Evolutionary conservation across 2,113 vertebrate species (phyloP).

Genomic region (Oncorhynchus clarkii): DNA sequence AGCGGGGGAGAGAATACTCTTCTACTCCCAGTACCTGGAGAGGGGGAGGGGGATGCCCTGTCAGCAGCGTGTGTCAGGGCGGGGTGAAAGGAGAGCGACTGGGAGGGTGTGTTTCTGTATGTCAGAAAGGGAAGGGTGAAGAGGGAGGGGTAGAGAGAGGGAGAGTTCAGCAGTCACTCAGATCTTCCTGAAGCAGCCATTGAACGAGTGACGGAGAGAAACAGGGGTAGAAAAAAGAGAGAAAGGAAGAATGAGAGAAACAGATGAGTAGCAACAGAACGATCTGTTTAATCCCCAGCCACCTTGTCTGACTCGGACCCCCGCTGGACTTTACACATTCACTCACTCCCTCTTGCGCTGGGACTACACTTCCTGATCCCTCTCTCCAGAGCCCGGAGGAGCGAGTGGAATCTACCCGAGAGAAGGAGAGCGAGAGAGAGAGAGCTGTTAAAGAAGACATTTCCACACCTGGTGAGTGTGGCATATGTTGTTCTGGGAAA

Average conservation of each 20-base stretch:
- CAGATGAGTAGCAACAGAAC: conserved; percentile 15
- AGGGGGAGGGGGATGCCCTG: conserved; percentile 60
- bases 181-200: conserved; percentile 63
- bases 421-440: conserved; percentile 21
- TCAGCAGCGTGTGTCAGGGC: conserved; percentile 58
- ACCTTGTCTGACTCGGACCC: conserved; percentile 44
- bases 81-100: conserved; percentile 35
- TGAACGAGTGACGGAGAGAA: not conserved
- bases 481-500: not conserved
- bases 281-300: conserved; percentile 29
- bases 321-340: conserved; percentile 33
- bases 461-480: conserved; percentile 57
- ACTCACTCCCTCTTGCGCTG: conserved; percentile 21
- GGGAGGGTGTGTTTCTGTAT: not conserved
- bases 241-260: not conserved
- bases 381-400: conserved; percentile 32
- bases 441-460: conserved; percentile 23
- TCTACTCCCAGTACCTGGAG: conserved; percentile 61
- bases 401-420: conserved; percentile 43
- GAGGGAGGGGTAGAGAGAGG: conserved; percentile 24
- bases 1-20: conserved; percentile 42
- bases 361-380: conserved; percentile 44
- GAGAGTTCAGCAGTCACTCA: conserved; percentile 56
- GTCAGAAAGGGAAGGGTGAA: conserved; percentile 44
- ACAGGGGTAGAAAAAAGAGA: conserved; percentile 12